Percentiles rank a stretch among this genome's conserved stretches.
These are phyloP conservation scores for Helostoma temminkii DNA, from an alignment of 2,797 vertebrate species.

Conservation along the genomic window DNA sequence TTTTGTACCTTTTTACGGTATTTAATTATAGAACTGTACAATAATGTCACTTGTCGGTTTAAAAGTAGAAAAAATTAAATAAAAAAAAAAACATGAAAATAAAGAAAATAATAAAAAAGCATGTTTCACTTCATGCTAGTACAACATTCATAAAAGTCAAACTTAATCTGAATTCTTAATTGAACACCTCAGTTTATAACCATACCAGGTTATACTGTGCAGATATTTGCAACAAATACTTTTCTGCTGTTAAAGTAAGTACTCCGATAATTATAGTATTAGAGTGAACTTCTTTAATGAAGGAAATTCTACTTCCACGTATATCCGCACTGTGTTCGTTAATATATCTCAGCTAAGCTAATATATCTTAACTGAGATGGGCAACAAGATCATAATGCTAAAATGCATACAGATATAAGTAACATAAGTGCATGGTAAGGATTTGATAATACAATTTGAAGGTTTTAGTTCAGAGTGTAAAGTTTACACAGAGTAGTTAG, in stretches of 20 bases:
- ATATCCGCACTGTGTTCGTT: slow-evolving; percentile 3
- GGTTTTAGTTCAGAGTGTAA: slow-evolving; percentile 30
- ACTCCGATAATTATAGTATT: slow-evolving; percentile 24
- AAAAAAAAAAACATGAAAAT: neutral
- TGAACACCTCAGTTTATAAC: slow-evolving; percentile 7
- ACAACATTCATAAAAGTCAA: slow-evolving; percentile 30
- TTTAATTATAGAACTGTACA: slow-evolving; percentile 19
- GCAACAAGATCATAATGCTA: slow-evolving; percentile 19
- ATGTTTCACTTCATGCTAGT: slow-evolving; percentile 21
- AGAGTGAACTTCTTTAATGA: slow-evolving; percentile 2
- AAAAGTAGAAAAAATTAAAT: neutral
- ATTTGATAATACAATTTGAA: slow-evolving; percentile 39
- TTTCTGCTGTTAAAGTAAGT: too few species aligned
- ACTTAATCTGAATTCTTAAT: slow-evolving; percentile 20
- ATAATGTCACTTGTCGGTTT: slow-evolving; percentile 20
- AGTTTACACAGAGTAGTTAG: slow-evolving; percentile 19
- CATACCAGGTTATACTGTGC: slow-evolving; percentile 10
- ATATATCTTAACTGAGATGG: slow-evolving; percentile 16
- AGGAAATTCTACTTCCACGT: slow-evolving; percentile 8
- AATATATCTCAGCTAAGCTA: slow-evolving; percentile 1
- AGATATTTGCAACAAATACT: slow-evolving; percentile 38
- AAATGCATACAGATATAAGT: slow-evolving; percentile 10
- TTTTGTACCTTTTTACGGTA: slow-evolving; percentile 36
- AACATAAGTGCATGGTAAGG: slow-evolving; percentile 43
- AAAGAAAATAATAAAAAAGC: slow-evolving; percentile 29